Percentiles rank a stretch among this genome's conserved stretches.
phyloP scores from a whole-genome alignment of 2,888 invertebrate genomes.

The Allacma fusca region DNA sequence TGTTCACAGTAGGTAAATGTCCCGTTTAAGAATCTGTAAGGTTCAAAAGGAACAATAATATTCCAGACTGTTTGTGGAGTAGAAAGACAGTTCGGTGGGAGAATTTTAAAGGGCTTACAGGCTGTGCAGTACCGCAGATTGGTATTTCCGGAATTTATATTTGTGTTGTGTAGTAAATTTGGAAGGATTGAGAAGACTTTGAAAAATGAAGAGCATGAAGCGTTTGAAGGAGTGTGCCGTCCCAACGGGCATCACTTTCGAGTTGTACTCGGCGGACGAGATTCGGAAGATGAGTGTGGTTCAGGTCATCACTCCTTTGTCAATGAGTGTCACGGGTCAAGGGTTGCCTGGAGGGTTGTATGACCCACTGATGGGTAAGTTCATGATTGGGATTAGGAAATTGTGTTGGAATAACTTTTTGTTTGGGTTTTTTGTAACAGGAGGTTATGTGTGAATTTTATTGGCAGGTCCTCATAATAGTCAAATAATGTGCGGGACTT shows the following conservation, averaged over 20 bases:
- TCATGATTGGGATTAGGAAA: background rate
- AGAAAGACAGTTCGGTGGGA: too few relatives aligned
- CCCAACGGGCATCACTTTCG: constrained; percentile 66
- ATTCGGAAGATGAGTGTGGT: constrained; percentile 80
- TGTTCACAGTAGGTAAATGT: too few relatives aligned
- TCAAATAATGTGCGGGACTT: constrained; percentile 80
- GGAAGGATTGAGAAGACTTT: too few relatives aligned
- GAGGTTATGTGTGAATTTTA: too few relatives aligned
- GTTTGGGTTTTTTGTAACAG: too few relatives aligned
- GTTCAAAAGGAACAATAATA: too few relatives aligned
- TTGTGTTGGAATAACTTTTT: background rate
- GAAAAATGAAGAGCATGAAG: background rate
- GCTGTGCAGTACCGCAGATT: too few relatives aligned
- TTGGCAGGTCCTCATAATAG: constrained; percentile 70
- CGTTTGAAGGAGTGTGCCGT: background rate
- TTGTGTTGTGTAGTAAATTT: too few relatives aligned
- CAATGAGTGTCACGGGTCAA: constrained; percentile 84
- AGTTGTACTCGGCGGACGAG: constrained; percentile 79
- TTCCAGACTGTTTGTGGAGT: too few relatives aligned
- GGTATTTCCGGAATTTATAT: too few relatives aligned
- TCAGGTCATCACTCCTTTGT: constrained; percentile 78
- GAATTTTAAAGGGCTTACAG: too few relatives aligned
- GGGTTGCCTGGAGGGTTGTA: constrained; percentile 87
- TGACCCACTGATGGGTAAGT: constrained; percentile 81
- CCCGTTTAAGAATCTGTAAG: too few relatives aligned